Conservation (phyloP, 2,113 vertebrate species). For the Colistium nudipinnis region DNA sequence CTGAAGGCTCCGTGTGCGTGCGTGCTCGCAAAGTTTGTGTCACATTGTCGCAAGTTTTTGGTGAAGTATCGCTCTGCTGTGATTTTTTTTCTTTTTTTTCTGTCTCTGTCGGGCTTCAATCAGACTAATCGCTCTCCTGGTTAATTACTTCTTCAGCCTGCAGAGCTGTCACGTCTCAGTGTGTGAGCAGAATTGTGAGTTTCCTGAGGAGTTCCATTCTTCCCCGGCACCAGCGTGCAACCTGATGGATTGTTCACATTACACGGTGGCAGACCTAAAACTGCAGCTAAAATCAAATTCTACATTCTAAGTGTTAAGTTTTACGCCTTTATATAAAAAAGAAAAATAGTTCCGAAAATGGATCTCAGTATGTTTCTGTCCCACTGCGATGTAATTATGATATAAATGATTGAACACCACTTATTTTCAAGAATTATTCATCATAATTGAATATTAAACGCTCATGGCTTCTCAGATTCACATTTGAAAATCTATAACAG, state of each 20-base stretch:
- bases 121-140: constrained; percentile 62
- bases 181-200: constrained; percentile 34
- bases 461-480: too few species aligned
- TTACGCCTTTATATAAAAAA: too few species aligned
- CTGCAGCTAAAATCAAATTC: neutral
- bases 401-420: neutral
- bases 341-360: too few species aligned
- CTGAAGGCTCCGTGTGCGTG: constrained; percentile 35
- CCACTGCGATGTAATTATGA: neutral
- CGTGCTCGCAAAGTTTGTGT: constrained; percentile 29
- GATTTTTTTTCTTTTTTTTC: constrained; percentile 17
- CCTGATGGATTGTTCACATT: neutral
- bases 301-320: too few species aligned
- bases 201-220: constrained; percentile 18
- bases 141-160: constrained; percentile 68
- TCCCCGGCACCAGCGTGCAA: constrained; percentile 8
- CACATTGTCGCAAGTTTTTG: constrained; percentile 39
- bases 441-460: too few species aligned
- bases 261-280: neutral
- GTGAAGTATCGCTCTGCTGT: constrained; percentile 15
- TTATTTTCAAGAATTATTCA: too few species aligned
- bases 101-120: constrained; percentile 54
- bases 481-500: too few species aligned
- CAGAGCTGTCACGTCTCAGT: constrained; percentile 46
- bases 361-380: neutral